Evolutionary conservation across 2,888 invertebrate genomes (phyloP).

Genomic region (Sceliomorpha sp.): DNA sequence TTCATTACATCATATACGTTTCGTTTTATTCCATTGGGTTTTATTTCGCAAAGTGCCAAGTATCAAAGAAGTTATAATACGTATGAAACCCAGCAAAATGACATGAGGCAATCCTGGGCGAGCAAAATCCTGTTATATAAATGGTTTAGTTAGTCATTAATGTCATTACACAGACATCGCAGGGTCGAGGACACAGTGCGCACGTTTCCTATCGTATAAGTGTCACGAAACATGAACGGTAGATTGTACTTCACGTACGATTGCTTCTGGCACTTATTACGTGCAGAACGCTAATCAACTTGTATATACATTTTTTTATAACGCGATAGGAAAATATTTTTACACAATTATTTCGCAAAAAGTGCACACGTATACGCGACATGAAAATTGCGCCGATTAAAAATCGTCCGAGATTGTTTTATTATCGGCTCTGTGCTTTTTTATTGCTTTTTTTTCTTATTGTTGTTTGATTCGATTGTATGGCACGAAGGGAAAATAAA

Average conservation of each 20-base stretch:
- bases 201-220: constrained; percentile 50
- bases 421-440: too few species aligned
- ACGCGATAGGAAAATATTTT: too few species aligned
- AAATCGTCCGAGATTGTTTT: too few species aligned
- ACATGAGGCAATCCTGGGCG: constrained; percentile 52
- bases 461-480: too few species aligned
- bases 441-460: too few species aligned
- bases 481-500: too few species aligned
- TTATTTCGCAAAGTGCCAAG: too few species aligned
- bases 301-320: neutral
- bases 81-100: constrained; percentile 38
- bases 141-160: constrained; percentile 56
- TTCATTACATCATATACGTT: too few species aligned
- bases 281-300: constrained; percentile 4
- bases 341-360: too few species aligned
- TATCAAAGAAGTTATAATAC: constrained; percentile 21
- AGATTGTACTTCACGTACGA: constrained; percentile 33
- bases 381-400: too few species aligned
- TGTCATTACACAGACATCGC: constrained; percentile 53
- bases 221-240: constrained; percentile 53
- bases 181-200: constrained; percentile 52
- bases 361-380: too few species aligned
- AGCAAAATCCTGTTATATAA: constrained; percentile 56
- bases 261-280: constrained; percentile 30
- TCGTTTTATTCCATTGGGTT: too few species aligned